phyloP scores from a whole-genome alignment of 2,888 invertebrate species.

The Pteria penguin region DNA sequence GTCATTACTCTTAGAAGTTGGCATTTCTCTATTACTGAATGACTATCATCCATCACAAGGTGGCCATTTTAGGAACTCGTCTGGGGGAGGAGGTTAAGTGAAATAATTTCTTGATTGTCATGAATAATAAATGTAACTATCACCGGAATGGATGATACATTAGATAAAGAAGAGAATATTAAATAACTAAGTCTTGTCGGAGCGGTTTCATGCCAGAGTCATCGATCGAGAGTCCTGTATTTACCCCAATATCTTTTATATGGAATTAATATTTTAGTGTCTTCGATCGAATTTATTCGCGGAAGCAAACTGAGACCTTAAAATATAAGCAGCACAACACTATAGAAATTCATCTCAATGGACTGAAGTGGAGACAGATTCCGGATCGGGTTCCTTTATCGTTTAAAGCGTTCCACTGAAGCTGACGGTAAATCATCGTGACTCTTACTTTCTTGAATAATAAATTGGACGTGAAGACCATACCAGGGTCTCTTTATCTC shows the following conservation, averaged over 20 bases:
- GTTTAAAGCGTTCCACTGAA: too few species aligned
- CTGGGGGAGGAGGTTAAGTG: slow-evolving; percentile 20
- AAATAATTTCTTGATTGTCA: slow-evolving; percentile 19
- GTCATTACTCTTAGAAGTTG: background rate
- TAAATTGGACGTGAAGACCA: too few species aligned
- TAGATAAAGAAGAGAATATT: background rate
- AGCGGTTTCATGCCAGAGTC: background rate
- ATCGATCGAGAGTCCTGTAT: background rate
- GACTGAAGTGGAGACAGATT: too few species aligned
- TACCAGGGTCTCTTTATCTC: too few species aligned
- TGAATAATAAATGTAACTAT: slow-evolving; percentile 19
- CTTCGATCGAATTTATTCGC: background rate
- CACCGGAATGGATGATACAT: background rate
- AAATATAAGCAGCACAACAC: too few species aligned
- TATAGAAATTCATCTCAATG: too few species aligned
- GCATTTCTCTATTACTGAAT: background rate
- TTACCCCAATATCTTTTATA: background rate
- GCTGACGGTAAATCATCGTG: too few species aligned
- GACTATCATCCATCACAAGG: background rate
- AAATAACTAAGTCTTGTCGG: background rate
- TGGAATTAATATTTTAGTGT: background rate
- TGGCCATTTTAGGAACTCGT: background rate
- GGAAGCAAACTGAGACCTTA: too few species aligned
- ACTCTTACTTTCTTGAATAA: too few species aligned
- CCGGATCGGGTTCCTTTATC: too few species aligned